Evolutionary conservation across 2,888 invertebrate species (phyloP), one percentile per base, ranked within the genome.

Genomic region (Lycaena phlaeas): DNA sequence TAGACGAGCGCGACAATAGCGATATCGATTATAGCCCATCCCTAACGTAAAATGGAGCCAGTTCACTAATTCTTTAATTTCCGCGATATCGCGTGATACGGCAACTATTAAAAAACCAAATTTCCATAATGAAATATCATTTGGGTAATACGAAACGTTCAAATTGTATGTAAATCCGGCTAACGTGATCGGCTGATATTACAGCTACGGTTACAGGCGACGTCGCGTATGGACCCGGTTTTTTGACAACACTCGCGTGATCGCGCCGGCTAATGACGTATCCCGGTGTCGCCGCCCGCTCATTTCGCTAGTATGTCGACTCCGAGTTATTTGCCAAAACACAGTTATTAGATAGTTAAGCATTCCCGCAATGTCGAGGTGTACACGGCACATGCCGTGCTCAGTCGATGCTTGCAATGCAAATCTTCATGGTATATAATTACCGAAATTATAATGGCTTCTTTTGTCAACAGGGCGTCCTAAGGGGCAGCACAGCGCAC

Each of bases 401-500:
- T 52, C 54, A 36, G 40, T 28, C 53, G 54, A 61, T 68, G 69
- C 68, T 67, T 61, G 44, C 50, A 46, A n/a, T n/a, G n/a, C n/a
- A n/a, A n/a, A n/a, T n/a, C n/a, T n/a, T n/a, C n/a, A 5, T 18
- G 3, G 18, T 18, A 4, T 4, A 18, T 22, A 22, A 9, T 4
- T 7, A 3, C 22, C 9, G 6, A 15, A 25, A 18, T 22, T 14
- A 36, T 36, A 27, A 34, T 38, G 14, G 12, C 31, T 48, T 48
- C 51, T 47, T 43, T 53, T n/a, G n/a, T 87, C 69, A 67, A 49
- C 87, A 88, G 92, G 93, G 61, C 87, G 95, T 61, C 94, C 95
- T 40, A 95, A 95, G 68, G 95, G 95, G 31, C 95, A 95, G 64
- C 95, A 95, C 78, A 94, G 94, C 58, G 95, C 95, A 27, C 95